These are phyloP conservation scores for Mastigias papua DNA, from an alignment of 30 jellyfish, hydroid and myxozoan species.

Conservation along the genomic window DNA sequence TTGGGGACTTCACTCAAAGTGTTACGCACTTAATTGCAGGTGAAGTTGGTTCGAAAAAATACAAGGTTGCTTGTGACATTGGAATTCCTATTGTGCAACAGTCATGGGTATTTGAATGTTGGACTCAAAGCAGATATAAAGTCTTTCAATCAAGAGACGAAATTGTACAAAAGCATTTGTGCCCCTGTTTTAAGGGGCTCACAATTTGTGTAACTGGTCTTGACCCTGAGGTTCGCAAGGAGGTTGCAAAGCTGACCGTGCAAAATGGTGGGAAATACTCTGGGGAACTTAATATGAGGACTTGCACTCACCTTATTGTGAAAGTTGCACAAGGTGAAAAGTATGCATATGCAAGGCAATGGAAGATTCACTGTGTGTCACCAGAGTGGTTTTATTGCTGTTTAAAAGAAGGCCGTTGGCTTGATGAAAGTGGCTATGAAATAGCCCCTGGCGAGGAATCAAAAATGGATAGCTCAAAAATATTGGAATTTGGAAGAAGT, in stretches of 20 bases:
- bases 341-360: conserved; percentile 86
- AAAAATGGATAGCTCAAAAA: conserved; percentile 38
- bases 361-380: conserved; percentile 95
- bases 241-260: conserved; percentile 64
- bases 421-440: conserved; percentile 73
- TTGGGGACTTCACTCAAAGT: conserved; percentile 76
- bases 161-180: conserved; percentile 13
- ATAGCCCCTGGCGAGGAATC: conserved; percentile 79
- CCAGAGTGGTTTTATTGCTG: conserved; percentile 95
- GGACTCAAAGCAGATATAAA: conserved; percentile 72
- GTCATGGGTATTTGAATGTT: conserved; percentile 81
- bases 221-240: conserved; percentile 53
- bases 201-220: conserved; percentile 97
- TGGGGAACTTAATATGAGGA: conserved; percentile 95
- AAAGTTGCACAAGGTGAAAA: conserved; percentile 86
- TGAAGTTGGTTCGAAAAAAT: conserved; percentile 97
- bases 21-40: conserved; percentile 97
- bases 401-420: conserved; percentile 86
- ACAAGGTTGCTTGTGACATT: conserved; percentile 79
- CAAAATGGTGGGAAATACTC: conserved; percentile 92
- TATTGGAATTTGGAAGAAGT: conserved; percentile 14
- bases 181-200: conserved; percentile 91
- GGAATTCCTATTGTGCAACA: conserved; percentile 81
- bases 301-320: conserved; percentile 92
- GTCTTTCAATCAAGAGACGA: conserved; percentile 43